Conservation (phyloP, 2,888 invertebrate genomes). For the Sthenelais limicola region DNA sequence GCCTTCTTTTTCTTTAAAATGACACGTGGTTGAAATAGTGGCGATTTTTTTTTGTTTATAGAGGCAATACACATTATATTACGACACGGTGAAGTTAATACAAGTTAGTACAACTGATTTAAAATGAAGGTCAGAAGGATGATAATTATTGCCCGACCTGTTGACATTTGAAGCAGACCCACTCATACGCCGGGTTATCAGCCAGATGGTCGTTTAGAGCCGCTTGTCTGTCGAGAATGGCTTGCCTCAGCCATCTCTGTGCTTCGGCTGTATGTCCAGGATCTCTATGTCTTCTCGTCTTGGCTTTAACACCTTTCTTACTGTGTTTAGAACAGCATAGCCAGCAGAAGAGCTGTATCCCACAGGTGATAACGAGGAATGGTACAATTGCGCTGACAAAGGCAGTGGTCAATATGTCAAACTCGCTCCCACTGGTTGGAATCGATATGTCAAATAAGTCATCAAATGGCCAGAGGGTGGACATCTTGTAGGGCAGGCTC, state of each 20-base stretch:
- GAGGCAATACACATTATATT: too few species aligned
- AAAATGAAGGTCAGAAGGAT: not conserved
- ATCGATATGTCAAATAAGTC: slow-evolving; percentile 29
- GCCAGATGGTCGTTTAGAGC: slow-evolving; percentile 26
- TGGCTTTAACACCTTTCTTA: not conserved
- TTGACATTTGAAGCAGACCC: slow-evolving; percentile 40
- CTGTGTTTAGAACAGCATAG: slow-evolving; percentile 8
- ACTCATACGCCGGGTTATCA: slow-evolving; percentile 28
- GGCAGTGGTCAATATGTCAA: slow-evolving; percentile 19
- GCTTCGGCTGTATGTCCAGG: slow-evolving; percentile 6
- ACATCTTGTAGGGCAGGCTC: too few species aligned
- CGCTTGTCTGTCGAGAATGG: slow-evolving; percentile 11
- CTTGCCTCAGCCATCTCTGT: slow-evolving; percentile 17
- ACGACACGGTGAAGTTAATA: too few species aligned
- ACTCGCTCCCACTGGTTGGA: slow-evolving; percentile 22
- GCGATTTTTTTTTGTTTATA: too few species aligned
- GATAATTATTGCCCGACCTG: slow-evolving; percentile 8
- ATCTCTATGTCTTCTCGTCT: not conserved
- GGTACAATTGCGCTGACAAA: slow-evolving; percentile 27
- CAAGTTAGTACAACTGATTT: not conserved
- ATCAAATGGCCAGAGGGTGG: slow-evolving; percentile 26
- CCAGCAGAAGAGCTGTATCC: slow-evolving; percentile 21
- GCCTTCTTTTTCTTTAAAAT: too few species aligned
- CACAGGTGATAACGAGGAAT: slow-evolving; percentile 9
- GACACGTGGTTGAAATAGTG: too few species aligned